Evolutionary conservation across 1,140 invertebrate genomes (phyloP), one percentile per base, ranked within the genome.

Genomic region (Drosophila punjabiensis): DNA sequence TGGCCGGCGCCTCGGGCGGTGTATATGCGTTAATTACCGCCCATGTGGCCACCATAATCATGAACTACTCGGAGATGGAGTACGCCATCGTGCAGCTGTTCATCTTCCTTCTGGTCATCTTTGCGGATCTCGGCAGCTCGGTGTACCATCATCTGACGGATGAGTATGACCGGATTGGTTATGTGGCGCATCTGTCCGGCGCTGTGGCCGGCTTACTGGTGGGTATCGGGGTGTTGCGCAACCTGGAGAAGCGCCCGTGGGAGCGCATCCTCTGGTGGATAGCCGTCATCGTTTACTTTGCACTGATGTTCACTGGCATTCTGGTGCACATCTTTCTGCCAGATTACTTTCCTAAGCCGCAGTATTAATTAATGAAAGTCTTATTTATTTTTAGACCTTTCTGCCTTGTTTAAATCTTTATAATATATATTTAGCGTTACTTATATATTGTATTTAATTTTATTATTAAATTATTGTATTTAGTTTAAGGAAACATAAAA

Each of bases 1-100:
- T 99, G 11, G 98, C 98, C n/a, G 99, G 99, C n/a, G 98, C 99
- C 18, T 99, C 98, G 45, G 98, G 98, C 11, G 99, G 98, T 0
- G 98, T 99, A 0, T 99, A 99, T 93, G 97, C 98, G 9, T 85
- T 99, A 7, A 97, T 99, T 20, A 96, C 98, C 1, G 98, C 98
- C 16, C 98, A 99, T 92, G 95, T 99, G 39, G 98, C 99, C 16
- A 98, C 97, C 20, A 97, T 99, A 41, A 96, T 99, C 69, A 96
- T 99, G 96, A 99, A 99, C 93, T 99, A 97, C 96, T 94, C 94
- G 45, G 97, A 99, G 93, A 98, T 99, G 98, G 96, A 98, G 85
- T 98, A 96, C 91, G 97, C 97, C 1, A 94, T 96, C 47, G 94
- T 97, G 1, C 97, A 98, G 78, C 93, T 98, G 9, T 82, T 97